These are phyloP conservation scores for Petaurus breviceps DNA, from an alignment of 2,113 vertebrate species.

Conservation along the genomic window DNA sequence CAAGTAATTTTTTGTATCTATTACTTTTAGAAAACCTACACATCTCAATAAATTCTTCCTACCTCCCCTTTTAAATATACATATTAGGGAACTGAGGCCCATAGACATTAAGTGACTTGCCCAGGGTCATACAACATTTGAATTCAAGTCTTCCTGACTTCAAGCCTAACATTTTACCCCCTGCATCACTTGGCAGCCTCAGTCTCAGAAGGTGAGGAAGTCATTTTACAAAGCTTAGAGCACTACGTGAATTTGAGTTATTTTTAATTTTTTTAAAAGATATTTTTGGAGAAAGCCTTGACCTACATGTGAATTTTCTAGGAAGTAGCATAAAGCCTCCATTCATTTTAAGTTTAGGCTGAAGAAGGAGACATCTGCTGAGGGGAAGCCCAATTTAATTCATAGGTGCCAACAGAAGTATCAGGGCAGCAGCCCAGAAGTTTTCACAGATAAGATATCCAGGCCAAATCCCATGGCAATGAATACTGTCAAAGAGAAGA, in stretches of 20 bases:
- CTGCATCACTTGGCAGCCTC: neutral
- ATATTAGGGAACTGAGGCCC: neutral
- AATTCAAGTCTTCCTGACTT: neutral
- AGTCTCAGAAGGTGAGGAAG: neutral
- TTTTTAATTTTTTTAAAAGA: neutral
- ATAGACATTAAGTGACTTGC: neutral
- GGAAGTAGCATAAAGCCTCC: neutral
- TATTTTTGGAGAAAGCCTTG: neutral
- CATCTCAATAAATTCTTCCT: neutral
- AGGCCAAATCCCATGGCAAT: neutral
- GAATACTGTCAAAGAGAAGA: conserved; percentile 6
- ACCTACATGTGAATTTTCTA: neutral
- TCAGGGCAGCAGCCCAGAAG: neutral
- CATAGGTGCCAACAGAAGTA: neutral
- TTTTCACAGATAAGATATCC: neutral
- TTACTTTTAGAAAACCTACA: neutral
- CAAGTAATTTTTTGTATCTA: neutral
- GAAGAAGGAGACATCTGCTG: neutral
- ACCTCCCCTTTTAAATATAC: neutral
- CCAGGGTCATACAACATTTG: neutral
- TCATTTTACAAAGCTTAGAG: neutral
- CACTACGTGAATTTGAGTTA: neutral
- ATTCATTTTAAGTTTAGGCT: neutral
- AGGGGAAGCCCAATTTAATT: neutral
- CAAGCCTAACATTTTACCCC: neutral